Evolutionary conservation across 2,888 invertebrate species (phyloP).

Genomic region (Gymnoscelis rufifasciata): DNA sequence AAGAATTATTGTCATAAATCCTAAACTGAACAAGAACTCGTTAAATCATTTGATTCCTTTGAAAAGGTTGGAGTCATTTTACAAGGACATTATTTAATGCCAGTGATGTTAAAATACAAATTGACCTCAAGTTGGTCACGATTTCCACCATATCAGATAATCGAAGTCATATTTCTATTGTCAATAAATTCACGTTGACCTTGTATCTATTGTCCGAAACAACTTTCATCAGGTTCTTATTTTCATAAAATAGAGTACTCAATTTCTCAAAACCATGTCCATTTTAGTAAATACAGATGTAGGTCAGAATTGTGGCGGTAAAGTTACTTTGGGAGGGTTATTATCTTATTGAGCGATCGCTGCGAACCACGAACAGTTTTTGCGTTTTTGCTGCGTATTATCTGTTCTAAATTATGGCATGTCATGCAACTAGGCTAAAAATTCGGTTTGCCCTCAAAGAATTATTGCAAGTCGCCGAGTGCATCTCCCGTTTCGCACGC

Average conservation of each 20-base stretch:
- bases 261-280: constrained; percentile 47
- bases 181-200: constrained; percentile 55
- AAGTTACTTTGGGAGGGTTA: constrained; percentile 52
- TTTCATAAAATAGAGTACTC: constrained; percentile 22
- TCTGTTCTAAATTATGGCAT: constrained; percentile 52
- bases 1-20: not conserved
- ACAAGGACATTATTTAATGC: constrained; percentile 63
- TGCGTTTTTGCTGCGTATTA: constrained; percentile 34
- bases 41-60: constrained; percentile 1
- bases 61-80: constrained; percentile 42
- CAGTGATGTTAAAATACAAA: constrained; percentile 53
- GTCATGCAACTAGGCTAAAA: constrained; percentile 50
- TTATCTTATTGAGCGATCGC: constrained; percentile 56
- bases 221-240: constrained; percentile 22
- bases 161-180: constrained; percentile 60
- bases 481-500: constrained; percentile 77
- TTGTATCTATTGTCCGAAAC: constrained; percentile 38
- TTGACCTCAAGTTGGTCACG: constrained; percentile 66
- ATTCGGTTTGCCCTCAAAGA: constrained; percentile 65
- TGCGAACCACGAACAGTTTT: constrained; percentile 52
- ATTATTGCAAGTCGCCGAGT: constrained; percentile 67
- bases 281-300: constrained; percentile 58
- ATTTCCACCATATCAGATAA: constrained; percentile 63
- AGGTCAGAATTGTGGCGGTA: constrained; percentile 58
- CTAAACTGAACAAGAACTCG: not conserved